Evolutionary conservation across 2,113 vertebrate genomes (phyloP).

Genomic region (Lipotes vexillifer): DNA sequence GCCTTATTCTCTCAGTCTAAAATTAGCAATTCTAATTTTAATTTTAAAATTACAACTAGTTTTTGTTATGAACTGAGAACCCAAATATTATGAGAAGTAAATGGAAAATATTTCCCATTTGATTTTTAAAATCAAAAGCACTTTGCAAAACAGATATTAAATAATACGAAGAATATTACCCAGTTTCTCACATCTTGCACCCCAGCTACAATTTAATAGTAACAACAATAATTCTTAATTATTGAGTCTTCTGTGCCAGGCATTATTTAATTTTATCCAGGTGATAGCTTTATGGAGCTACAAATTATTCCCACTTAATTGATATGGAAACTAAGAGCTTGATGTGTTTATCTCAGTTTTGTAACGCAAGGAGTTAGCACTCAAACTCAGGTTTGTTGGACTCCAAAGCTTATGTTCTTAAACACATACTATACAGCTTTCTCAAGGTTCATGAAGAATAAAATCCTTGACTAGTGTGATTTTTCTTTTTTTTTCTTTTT

Average conservation of each 20-base stretch:
- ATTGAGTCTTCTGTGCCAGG: background rate
- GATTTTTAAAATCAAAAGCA: constrained; percentile 17
- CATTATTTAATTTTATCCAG: background rate
- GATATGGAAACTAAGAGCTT: background rate
- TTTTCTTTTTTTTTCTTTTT: background rate
- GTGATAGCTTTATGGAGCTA: background rate
- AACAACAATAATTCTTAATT: background rate
- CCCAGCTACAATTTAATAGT: background rate
- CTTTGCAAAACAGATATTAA: background rate
- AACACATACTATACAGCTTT: background rate
- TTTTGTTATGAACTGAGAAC: background rate
- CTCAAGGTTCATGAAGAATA: background rate
- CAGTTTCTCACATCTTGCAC: background rate
- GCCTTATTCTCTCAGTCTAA: background rate
- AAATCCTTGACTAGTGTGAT: background rate
- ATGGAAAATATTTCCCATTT: background rate
- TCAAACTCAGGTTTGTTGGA: constrained; percentile 17
- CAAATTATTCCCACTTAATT: background rate
- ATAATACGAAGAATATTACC: background rate
- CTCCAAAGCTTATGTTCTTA: background rate
- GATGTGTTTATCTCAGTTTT: constrained; percentile 5
- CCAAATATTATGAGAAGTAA: constrained; percentile 5
- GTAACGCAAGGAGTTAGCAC: background rate
- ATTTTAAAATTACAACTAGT: background rate
- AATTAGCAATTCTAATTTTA: background rate